These are phyloP conservation scores for Megathymus violae DNA, from an alignment of 1,140 invertebrate species.

Conservation along the genomic window DNA sequence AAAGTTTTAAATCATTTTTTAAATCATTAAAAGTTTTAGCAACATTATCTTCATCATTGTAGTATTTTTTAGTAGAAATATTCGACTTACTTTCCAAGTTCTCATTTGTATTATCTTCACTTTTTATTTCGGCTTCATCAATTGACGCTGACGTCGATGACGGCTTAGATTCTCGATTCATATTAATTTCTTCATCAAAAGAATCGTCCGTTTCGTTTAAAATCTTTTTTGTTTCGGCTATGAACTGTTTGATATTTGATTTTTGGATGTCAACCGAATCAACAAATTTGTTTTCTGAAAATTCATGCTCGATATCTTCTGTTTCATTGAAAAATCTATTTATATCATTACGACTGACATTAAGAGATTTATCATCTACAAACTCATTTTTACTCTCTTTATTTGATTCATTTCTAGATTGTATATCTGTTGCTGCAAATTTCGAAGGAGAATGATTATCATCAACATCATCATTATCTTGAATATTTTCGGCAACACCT, in stretches of 20 bases:
- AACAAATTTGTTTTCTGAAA: neutral
- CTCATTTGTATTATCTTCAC: neutral
- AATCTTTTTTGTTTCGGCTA: conserved; percentile 39
- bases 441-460: neutral
- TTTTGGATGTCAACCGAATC: neutral
- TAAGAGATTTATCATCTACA: neutral
- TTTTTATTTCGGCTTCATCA: neutral
- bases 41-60: conserved; percentile 38
- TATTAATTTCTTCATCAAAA: conserved; percentile 40
- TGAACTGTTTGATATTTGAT: conserved; percentile 29
- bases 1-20: conserved; percentile 52
- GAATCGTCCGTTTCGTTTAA: conserved; percentile 36
- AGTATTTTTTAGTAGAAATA: conserved; percentile 1
- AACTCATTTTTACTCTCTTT: neutral
- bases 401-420: neutral
- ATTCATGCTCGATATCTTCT: neutral
- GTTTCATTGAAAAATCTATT: neutral
- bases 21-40: conserved; percentile 50
- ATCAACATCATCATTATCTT: conserved; percentile 2
- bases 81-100: neutral
- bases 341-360: neutral
- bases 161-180: conserved; percentile 25
- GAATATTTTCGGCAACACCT: conserved; percentile 3
- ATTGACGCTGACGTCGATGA: neutral
- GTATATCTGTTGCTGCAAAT: neutral